Evolutionary conservation across 2,888 invertebrate species (phyloP).

Genomic region (Toxonevra muliebris): DNA sequence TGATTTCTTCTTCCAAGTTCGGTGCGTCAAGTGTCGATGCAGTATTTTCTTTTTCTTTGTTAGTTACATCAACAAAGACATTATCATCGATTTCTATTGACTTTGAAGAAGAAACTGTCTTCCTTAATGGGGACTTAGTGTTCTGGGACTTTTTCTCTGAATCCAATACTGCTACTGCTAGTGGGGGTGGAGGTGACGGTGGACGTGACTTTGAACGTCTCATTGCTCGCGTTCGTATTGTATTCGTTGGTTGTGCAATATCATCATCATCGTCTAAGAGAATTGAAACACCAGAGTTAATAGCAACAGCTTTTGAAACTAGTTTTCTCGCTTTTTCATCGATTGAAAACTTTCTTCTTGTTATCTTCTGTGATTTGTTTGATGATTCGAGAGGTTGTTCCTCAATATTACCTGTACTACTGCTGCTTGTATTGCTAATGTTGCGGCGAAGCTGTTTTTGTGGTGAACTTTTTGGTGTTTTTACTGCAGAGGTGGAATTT

Average conservation of each 20-base stretch:
- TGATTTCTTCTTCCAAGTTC: conserved; percentile 60
- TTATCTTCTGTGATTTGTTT: conserved; percentile 30
- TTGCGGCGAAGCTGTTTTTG: conserved; percentile 47
- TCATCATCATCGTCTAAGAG: conserved; percentile 40
- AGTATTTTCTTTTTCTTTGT: conserved; percentile 17
- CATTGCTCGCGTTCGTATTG: conserved; percentile 46
- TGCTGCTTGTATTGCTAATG: conserved; percentile 40
- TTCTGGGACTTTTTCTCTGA: conserved; percentile 29
- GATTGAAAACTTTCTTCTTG: conserved; percentile 48
- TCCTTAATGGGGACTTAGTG: conserved; percentile 37
- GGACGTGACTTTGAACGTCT: conserved; percentile 52
- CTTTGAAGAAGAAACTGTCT: conserved; percentile 19
- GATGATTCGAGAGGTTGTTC: conserved; percentile 18
- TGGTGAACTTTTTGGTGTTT: conserved; percentile 41
- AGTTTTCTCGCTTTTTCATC: conserved; percentile 55
- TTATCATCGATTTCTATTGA: conserved; percentile 19
- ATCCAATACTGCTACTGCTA: conserved; percentile 7
- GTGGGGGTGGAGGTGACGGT: conserved; percentile 36
- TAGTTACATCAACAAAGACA: conserved; percentile 9
- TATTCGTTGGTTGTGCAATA: conserved; percentile 6
- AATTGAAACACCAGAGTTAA: conserved; percentile 27
- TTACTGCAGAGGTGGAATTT: conserved; percentile 40
- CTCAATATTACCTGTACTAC: conserved; percentile 27
- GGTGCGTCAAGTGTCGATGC: conserved; percentile 31
- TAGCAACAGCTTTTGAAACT: neutral